Evolutionary conservation across 2,113 vertebrate species (phyloP), one percentile per base, ranked within the genome.

Genomic region (Serilophus lunatus): DNA sequence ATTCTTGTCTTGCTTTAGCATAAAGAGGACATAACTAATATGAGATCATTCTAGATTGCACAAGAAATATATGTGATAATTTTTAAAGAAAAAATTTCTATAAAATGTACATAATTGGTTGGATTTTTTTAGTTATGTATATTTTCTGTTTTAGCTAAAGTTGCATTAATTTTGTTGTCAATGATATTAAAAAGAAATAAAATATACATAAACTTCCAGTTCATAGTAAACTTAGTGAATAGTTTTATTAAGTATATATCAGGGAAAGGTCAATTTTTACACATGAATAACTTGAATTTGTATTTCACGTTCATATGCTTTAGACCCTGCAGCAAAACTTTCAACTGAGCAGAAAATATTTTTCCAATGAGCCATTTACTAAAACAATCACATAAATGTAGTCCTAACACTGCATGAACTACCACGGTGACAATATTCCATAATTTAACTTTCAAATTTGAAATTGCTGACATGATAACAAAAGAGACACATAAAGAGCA

Each of bases 331-430:
- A 97, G 95, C 94, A 89, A 97, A 97, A 95, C 53, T 82, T 94
- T 96, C 95, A 95, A 91, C 95, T 86, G 94, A 97, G 97, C 96
- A 97, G 96, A 97, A 97, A 97, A 94, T 93, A 94, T 93, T 94
- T 97, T 97, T 92, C 94, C 97, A 95, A 96, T 74, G 97, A 98
- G 92, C 94, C 94, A 85, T 96, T 98, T 97, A 92, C 90, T 91
- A 93, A 97, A 97, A 96, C 94, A 95, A 92, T 94, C 93, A 92
- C 65, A 42, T 84, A 84, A 89, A 90, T 64, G 92, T 83, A 82
- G 85, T 96, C 88, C 91, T 69, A 82, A 95, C 49, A 86, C 94
- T 87, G 70, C 61, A 42, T 92, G 96, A 70, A 63, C 44, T 69
- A 88, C 91, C 51, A 53, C 95, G 70, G 96, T 69, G 96, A 97